phyloP scores from a whole-genome alignment of 1,140 invertebrate species.

The Drosophila bifasciata region DNA sequence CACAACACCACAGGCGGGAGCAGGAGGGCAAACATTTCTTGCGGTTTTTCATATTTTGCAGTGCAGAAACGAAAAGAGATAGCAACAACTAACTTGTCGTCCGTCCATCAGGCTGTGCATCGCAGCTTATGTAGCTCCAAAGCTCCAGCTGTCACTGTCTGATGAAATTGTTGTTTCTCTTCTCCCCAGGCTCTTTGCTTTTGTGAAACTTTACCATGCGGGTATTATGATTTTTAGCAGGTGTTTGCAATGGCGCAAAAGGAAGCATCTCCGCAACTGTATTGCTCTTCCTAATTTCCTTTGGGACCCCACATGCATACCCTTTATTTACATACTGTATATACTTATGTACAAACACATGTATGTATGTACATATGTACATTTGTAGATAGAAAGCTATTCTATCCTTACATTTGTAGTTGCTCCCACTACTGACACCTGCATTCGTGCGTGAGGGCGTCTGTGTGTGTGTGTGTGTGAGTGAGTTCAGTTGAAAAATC shows the following conservation, averaged over 20 bases:
- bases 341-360: no score
- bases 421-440: slow-evolving; percentile 9
- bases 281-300: background rate
- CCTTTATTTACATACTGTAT: no score
- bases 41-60: slow-evolving; percentile 12
- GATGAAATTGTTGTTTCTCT: slow-evolving; percentile 34
- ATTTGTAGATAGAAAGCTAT: no score
- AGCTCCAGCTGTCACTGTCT: slow-evolving; percentile 16
- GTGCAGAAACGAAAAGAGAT: no score
- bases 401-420: no score
- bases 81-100: no score
- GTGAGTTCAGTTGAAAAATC: slow-evolving; percentile 44
- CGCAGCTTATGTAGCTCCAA: slow-evolving; percentile 60
- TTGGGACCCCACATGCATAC: no score
- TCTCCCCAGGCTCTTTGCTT: slow-evolving; percentile 27
- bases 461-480: slow-evolving; percentile 8
- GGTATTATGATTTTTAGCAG: background rate
- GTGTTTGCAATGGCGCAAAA: background rate
- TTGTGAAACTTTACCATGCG: slow-evolving; percentile 21
- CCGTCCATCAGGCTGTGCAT: slow-evolving; percentile 10
- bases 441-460: no score
- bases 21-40: slow-evolving; percentile 6
- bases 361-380: no score
- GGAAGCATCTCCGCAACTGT: no score
- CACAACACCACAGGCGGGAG: no score